Conservation (phyloP, 2,888 invertebrate genomes). For the Thymelicus sylvestris region DNA sequence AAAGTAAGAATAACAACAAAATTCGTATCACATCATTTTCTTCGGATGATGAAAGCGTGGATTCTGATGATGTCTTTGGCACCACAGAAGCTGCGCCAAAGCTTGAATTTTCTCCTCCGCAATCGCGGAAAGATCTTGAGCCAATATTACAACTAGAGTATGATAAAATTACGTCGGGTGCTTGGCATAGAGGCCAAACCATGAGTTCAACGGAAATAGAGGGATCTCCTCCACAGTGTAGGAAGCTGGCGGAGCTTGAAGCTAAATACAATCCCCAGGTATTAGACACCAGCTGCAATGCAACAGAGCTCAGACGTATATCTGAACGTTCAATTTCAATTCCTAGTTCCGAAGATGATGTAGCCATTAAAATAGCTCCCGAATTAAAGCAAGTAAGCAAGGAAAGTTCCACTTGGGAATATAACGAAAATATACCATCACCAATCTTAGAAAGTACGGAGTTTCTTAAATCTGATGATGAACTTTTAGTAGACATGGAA, state of each 20-base stretch:
- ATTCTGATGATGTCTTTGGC: constrained; percentile 91
- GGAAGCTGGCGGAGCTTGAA: constrained; percentile 86
- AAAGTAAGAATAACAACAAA: constrained; percentile 87
- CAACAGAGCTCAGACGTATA: constrained; percentile 88
- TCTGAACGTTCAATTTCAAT: constrained; percentile 91
- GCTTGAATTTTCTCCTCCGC: constrained; percentile 90
- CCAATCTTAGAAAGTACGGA: constrained; percentile 86
- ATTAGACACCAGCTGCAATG: constrained; percentile 86
- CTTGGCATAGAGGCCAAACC: constrained; percentile 88
- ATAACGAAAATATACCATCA: constrained; percentile 87
- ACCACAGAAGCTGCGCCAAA: constrained; percentile 90
- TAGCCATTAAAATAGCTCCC: constrained; percentile 84
- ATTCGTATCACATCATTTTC: constrained; percentile 91
- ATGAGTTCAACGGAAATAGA: constrained; percentile 92
- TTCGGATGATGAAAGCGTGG: constrained; percentile 90
- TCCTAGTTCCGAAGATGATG: constrained; percentile 90
- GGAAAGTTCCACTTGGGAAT: constrained; percentile 85
- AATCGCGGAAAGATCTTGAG: constrained; percentile 90
- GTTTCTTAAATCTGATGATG: constrained; percentile 85
- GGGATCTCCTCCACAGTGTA: constrained; percentile 90
- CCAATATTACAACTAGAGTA: constrained; percentile 90
- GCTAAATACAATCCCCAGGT: constrained; percentile 87
- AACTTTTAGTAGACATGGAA: constrained; percentile 82
- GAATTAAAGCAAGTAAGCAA: constrained; percentile 80
- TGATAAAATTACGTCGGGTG: constrained; percentile 87